Evolutionary conservation across 2,797 vertebrate species (phyloP), one percentile per base, ranked within the genome.

Genomic region (Tokudaia muenninki): DNA sequence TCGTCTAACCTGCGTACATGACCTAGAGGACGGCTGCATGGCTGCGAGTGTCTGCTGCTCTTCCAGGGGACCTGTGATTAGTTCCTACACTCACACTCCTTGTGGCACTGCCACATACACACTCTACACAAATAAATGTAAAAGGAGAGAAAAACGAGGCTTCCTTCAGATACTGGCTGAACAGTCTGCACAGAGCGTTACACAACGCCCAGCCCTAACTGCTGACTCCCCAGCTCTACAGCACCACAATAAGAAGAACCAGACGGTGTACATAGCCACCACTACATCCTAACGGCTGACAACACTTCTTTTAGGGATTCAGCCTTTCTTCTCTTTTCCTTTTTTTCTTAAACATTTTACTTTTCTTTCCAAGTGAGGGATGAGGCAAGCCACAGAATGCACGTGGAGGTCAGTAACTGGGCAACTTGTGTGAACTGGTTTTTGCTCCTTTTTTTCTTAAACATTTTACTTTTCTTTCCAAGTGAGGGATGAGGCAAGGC

Each of bases 181-280:
- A 90, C 24, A 81, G 79, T 26, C 50, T 63, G 65, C 0, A 84
- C 12, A 90, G 50, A 52, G 50, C 75, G 87, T 63, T 93, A 70
- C 2, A 82, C 2, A 63, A 6, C 26, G 4, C 31, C 41, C 11
- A 14, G n/a, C 21, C 80, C 3, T 24, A 61, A 83, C 37, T 87
- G 82, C 41, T 24, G 59, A 96, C 63, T 89, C 50, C 82, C 4
- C 22, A 65, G 52, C 96, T 83, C 70, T 34, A 95, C 7, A 41
- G 29, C 26, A 74, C 21, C 89, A 94, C 92, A 96, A 80, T 41
- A 72, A 95, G 67, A 50, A 95, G 29, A 94, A 94, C 37, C 81
- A 52, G 44, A 95, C 63, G 91, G 14, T 22, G 34, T 2, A 83
- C 61, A 67, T 10, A 50, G 19, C 57, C 37, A 50, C 13, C 19